A percentile compares a stretch with the other conserved stretches of the same genome.
Evolutionary conservation across 1,140 invertebrate species (phyloP).

Genomic region (Delia radicum): DNA sequence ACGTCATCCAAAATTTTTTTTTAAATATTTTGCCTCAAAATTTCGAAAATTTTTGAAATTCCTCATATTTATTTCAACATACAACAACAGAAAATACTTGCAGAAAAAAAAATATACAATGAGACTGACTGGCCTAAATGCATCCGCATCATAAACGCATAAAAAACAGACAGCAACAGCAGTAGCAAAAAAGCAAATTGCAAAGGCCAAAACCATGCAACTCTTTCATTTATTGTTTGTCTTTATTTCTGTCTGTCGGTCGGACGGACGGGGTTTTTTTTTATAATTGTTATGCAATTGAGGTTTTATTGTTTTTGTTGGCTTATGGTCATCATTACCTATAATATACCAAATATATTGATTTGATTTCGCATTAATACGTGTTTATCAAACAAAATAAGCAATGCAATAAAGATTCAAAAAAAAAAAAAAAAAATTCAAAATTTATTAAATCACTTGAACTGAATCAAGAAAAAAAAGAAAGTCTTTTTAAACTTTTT

Average conservation of each 20-base stretch:
- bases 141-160: slow-evolving; percentile 6
- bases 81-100: neutral
- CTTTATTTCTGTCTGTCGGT: neutral
- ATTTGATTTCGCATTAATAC: neutral
- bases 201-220: neutral
- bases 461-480: no score
- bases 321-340: neutral
- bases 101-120: neutral
- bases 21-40: no score
- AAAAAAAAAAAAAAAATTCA: neutral
- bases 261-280: neutral
- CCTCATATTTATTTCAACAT: no score
- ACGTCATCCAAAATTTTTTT: no score
- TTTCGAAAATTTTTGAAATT: no score
- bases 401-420: neutral
- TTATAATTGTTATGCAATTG: neutral
- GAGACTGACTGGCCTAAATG: neutral
- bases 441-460: no score
- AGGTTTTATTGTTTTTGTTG: neutral
- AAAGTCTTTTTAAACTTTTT: no score
- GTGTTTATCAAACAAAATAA: neutral
- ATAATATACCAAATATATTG: neutral
- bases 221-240: neutral
- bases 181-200: neutral
- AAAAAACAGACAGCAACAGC: neutral